phyloP scores from a whole-genome alignment of 2,888 invertebrate species.

The Aphidius colemani region DNA sequence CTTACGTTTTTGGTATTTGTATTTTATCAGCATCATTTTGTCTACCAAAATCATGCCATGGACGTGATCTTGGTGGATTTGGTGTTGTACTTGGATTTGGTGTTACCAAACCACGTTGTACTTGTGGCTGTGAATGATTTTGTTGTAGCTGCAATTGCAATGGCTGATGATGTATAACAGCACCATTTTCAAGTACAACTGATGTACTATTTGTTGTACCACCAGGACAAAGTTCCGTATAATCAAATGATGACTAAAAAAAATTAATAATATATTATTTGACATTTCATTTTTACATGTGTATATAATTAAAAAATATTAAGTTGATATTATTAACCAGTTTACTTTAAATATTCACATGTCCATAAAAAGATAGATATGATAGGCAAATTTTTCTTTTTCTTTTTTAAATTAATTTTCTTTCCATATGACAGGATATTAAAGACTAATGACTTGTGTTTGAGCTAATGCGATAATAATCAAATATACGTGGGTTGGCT shows the following conservation, averaged over 20 bases:
- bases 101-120: constrained; percentile 61
- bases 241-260: constrained; percentile 80
- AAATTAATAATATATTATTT: constrained; percentile 2
- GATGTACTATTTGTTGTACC: constrained; percentile 61
- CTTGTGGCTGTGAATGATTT: constrained; percentile 67
- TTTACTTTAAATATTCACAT: background rate
- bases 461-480: too few relatives aligned
- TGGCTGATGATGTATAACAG: constrained; percentile 62
- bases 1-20: constrained; percentile 97
- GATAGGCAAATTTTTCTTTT: too few relatives aligned
- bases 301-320: background rate
- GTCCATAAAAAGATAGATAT: too few relatives aligned
- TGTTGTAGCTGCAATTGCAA: constrained; percentile 61
- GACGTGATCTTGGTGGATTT: constrained; percentile 72
- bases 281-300: background rate
- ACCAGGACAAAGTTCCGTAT: constrained; percentile 83
- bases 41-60: constrained; percentile 93
- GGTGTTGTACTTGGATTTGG: constrained; percentile 53
- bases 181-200: constrained; percentile 62
- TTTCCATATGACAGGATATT: too few relatives aligned
- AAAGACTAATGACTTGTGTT: too few relatives aligned
- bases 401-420: too few relatives aligned
- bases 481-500: background rate
- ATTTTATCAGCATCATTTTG: constrained; percentile 95
- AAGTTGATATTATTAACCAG: background rate